phyloP scores from a whole-genome alignment of 2,888 invertebrate species.

The Opisthograptis luteolata region DNA sequence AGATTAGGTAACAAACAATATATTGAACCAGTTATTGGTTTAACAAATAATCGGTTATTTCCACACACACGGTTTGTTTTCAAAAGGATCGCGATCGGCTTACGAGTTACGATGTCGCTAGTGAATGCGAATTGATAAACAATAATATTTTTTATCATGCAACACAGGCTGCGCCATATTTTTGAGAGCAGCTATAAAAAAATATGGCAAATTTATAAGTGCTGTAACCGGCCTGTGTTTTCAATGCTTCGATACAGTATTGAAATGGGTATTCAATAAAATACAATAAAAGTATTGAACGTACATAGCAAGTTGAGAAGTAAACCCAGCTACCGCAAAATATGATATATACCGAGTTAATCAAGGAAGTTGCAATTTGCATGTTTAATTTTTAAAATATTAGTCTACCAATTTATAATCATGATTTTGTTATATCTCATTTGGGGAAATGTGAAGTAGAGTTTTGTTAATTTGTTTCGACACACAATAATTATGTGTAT shows the following conservation, averaged over 20 bases:
- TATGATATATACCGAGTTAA: too few species aligned
- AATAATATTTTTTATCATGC: slow-evolving; percentile 7
- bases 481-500: too few species aligned
- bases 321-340: not conserved
- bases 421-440: too few species aligned
- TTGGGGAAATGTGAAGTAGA: too few species aligned
- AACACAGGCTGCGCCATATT: slow-evolving; percentile 13
- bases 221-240: not conserved
- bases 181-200: slow-evolving; percentile 16
- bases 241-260: not conserved
- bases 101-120: slow-evolving; percentile 20
- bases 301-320: not conserved
- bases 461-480: too few species aligned
- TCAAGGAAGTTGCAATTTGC: too few species aligned
- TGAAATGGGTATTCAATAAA: slow-evolving; percentile 13
- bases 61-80: slow-evolving; percentile 10
- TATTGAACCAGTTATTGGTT: too few species aligned
- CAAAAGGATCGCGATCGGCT: slow-evolving; percentile 23
- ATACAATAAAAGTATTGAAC: not conserved
- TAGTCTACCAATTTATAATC: too few species aligned
- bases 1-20: too few species aligned
- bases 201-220: slow-evolving; percentile 14
- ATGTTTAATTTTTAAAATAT: too few species aligned
- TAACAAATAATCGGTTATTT: not conserved
- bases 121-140: slow-evolving; percentile 13